Conservation (phyloP, 1,140 invertebrate species). For the Lordiphosa clarofinis region DNA sequence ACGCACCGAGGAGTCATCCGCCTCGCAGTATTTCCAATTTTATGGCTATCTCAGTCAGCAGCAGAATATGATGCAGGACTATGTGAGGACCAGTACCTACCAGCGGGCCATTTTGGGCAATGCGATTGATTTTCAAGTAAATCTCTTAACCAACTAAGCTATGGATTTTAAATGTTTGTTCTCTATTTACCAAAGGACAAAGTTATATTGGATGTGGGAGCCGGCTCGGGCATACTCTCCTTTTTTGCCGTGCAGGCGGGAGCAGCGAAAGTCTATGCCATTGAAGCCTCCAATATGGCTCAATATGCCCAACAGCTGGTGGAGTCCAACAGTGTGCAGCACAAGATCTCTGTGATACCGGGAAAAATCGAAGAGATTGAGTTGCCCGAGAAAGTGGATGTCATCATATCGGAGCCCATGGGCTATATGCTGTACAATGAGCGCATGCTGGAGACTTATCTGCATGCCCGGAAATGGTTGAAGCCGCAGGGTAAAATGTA, state of each 20-base stretch:
- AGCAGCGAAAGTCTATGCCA: constrained; percentile 97
- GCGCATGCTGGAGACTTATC: constrained; percentile 98
- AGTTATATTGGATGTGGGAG: constrained; percentile 97
- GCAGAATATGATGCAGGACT: constrained; percentile 99
- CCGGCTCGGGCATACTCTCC: constrained; percentile 97
- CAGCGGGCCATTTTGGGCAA: constrained; percentile 98
- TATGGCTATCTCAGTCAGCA: constrained; percentile 99
- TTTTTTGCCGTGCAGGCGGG: constrained; percentile 99
- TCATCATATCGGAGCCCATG: constrained; percentile 99
- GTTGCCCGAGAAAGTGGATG: constrained; percentile 96
- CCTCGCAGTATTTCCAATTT: constrained; percentile 98
- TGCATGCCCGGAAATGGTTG: constrained; percentile 99
- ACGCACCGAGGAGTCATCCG: constrained; percentile 97
- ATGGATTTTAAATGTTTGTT: no score
- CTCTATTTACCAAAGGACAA: constrained; percentile 83
- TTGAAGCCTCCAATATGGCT: constrained; percentile 99
- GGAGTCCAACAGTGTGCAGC: constrained; percentile 91
- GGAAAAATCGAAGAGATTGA: constrained; percentile 99
- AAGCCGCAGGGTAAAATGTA: constrained; percentile 97
- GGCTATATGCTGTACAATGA: constrained; percentile 99
- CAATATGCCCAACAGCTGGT: constrained; percentile 97
- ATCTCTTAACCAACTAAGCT: no score
- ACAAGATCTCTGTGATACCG: constrained; percentile 94
- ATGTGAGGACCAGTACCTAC: constrained; percentile 98
- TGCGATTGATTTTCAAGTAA: constrained; percentile 91